Percentiles rank a stretch among this genome's conserved stretches.
phyloP scores from a whole-genome alignment of 2,797 vertebrate genomes.

The Sebastes kiyomatsui region DNA sequence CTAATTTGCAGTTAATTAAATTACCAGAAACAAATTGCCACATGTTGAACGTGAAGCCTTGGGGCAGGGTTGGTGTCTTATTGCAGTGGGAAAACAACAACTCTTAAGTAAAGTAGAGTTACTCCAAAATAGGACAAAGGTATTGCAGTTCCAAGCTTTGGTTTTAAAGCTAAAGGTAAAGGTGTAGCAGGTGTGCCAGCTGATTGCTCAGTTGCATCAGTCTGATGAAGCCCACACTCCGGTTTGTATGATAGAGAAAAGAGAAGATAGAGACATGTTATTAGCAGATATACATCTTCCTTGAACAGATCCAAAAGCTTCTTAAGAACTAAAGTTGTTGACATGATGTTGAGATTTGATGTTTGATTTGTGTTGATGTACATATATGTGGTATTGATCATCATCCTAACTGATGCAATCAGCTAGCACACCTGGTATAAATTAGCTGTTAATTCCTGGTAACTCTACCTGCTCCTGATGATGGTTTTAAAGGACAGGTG shows the following conservation, averaged over 20 bases:
- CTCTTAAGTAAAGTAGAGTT: background rate
- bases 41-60: background rate
- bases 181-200: background rate
- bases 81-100: background rate
- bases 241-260: background rate
- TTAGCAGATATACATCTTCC: background rate
- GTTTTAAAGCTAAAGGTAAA: background rate
- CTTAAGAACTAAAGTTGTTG: background rate
- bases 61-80: background rate
- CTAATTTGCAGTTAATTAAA: background rate
- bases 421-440: background rate
- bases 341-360: background rate
- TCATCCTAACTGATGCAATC: background rate
- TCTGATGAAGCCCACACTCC: background rate
- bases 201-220: background rate
- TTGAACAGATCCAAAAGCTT: background rate
- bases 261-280: background rate
- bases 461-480: background rate
- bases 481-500: background rate
- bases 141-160: background rate
- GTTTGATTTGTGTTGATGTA: background rate
- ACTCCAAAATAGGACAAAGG: background rate
- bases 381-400: background rate
- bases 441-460: background rate
- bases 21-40: background rate